A percentile compares a stretch with the other conserved stretches of the same genome.
Conservation (phyloP, 2,113 vertebrate species). For the Nettapus auritus region DNA sequence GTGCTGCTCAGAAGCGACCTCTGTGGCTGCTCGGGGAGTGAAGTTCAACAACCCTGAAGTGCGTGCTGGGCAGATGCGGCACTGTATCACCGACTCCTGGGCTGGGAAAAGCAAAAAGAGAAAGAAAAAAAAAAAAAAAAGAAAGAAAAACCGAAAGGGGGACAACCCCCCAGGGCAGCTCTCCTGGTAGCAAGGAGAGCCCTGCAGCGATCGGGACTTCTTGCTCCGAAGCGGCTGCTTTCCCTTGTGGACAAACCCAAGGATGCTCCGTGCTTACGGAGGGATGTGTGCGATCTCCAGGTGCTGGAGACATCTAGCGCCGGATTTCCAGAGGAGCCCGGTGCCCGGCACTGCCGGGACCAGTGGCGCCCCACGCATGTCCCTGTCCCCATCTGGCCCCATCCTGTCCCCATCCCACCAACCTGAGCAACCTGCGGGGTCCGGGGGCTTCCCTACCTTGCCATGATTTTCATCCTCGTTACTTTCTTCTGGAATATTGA, state of each 20-base stretch:
- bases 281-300: not conserved
- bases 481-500: not conserved
- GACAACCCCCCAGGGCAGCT: not conserved
- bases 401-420: no score
- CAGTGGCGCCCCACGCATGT: no score
- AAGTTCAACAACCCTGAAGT: conserved; percentile 1
- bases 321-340: not conserved
- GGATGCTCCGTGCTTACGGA: not conserved
- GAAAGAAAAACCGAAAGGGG: not conserved
- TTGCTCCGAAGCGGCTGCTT: not conserved
- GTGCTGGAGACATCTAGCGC: not conserved
- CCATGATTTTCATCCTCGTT: not conserved
- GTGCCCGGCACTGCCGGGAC: not conserved
- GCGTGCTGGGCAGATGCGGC: not conserved
- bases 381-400: no score
- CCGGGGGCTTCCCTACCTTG: not conserved
- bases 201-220: not conserved
- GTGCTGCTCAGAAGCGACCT: conserved; percentile 28
- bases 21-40: conserved; percentile 18
- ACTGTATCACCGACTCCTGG: not conserved
- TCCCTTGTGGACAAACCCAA: no score
- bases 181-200: not conserved
- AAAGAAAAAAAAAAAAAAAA: not conserved
- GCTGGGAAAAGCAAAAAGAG: not conserved
- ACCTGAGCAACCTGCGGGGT: no score